These are phyloP conservation scores for Pissodes strobi DNA, from an alignment of 1,140 invertebrate genomes.

Conservation along the genomic window DNA sequence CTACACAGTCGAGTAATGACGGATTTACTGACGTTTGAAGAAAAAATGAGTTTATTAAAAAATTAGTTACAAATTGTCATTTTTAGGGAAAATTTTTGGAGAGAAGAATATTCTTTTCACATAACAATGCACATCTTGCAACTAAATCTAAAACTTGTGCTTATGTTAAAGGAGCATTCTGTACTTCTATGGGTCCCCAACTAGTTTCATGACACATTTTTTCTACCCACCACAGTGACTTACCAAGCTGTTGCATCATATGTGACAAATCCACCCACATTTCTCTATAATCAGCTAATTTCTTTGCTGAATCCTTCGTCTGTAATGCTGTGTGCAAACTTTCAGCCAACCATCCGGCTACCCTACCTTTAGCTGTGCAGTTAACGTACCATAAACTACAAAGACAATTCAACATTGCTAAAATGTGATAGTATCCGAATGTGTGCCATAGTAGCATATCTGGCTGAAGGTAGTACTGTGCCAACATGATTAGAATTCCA, in stretches of 20 bases:
- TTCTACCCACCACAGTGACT: too few species aligned
- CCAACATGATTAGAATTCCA: conserved; percentile 65
- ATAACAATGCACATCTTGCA: too few species aligned
- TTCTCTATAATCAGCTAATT: conserved; percentile 66
- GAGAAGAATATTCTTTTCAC: too few species aligned
- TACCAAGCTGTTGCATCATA: conserved; percentile 72
- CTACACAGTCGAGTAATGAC: too few species aligned
- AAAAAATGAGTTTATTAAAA: too few species aligned
- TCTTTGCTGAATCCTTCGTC: conserved; percentile 62
- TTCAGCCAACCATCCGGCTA: conserved; percentile 64
- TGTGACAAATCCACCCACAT: conserved; percentile 71
- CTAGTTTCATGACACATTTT: too few species aligned
- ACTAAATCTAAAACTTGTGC: too few species aligned
- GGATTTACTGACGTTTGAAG: too few species aligned
- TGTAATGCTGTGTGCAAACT: conserved; percentile 64
- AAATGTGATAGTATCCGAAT: conserved; percentile 69
- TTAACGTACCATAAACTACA: conserved; percentile 70
- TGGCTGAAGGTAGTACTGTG: conserved; percentile 68
- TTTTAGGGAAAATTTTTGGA: too few species aligned
- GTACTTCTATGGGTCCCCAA: too few species aligned
- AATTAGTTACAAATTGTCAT: too few species aligned
- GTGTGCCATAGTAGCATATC: conserved; percentile 71
- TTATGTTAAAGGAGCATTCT: too few species aligned
- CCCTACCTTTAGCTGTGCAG: conserved; percentile 66
- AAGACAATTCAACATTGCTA: conserved; percentile 71